Percentiles rank a stretch among this genome's conserved stretches.
Conservation (phyloP, 2,797 vertebrate species). For the Monodelphis domestica region DNA sequence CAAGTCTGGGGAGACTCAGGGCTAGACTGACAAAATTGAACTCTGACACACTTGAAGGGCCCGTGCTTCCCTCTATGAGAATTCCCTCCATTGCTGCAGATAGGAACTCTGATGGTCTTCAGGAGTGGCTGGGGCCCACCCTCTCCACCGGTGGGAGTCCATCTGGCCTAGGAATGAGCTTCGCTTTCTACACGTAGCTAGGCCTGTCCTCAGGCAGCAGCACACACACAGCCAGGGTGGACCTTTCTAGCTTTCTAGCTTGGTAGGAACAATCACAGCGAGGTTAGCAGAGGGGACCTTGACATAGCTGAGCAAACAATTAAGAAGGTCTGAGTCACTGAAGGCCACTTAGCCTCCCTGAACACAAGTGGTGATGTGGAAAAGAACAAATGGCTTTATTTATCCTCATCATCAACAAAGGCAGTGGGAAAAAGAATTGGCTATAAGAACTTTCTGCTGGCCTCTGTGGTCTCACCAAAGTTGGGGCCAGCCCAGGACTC, state of each 20-base stretch:
- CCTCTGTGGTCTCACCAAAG: not conserved
- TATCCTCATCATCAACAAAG: constrained; percentile 33
- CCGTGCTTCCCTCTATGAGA: not conserved
- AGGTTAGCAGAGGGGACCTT: not conserved
- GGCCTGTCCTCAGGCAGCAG: not conserved
- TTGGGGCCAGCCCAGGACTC: constrained; percentile 30
- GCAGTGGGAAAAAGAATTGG: not conserved
- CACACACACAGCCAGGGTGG: not conserved
- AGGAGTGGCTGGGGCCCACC: not conserved
- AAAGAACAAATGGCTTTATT: constrained; percentile 47
- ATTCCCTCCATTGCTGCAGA: not conserved
- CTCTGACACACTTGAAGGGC: not conserved
- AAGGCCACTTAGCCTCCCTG: constrained; percentile 3
- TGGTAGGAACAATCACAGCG: not conserved
- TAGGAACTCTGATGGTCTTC: not conserved
- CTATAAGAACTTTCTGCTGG: not conserved
- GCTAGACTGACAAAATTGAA: constrained; percentile 48
- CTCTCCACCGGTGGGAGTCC: not conserved
- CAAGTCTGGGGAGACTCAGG: constrained; percentile 46
- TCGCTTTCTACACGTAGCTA: not conserved
- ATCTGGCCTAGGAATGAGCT: not conserved
- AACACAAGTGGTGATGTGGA: constrained; percentile 36
- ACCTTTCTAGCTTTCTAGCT: not conserved
- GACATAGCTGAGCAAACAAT: constrained; percentile 15
- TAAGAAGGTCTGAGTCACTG: constrained; percentile 22